Conservation (phyloP, 2,888 invertebrate genomes). For the Acrobasis repandana region DNA sequence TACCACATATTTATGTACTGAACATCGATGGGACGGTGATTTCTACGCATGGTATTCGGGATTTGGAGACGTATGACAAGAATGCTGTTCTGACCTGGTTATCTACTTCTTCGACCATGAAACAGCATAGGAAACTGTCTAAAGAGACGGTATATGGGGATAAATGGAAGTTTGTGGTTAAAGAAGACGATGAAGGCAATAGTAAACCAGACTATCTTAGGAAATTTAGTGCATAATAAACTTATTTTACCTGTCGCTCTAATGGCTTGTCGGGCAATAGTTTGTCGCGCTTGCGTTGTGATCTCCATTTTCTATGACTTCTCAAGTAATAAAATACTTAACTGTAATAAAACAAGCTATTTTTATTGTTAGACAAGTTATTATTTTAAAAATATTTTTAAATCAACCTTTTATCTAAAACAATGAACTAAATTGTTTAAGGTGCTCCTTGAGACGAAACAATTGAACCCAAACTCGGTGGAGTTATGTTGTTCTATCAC, state of each 20-base stretch:
- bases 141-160: constrained; percentile 58
- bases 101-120: constrained; percentile 39
- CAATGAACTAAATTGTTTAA: too few species aligned
- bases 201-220: constrained; percentile 39
- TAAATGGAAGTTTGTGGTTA: constrained; percentile 49
- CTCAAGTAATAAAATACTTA: too few species aligned
- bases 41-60: constrained; percentile 56
- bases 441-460: too few species aligned
- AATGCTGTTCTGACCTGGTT: constrained; percentile 70
- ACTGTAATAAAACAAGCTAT: too few species aligned
- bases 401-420: too few species aligned
- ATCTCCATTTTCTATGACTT: too few species aligned
- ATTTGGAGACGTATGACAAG: constrained; percentile 62
- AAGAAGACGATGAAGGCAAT: constrained; percentile 21
- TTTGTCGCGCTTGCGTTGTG: too few species aligned
- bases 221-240: constrained; percentile 38
- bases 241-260: not conserved
- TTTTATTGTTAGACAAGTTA: too few species aligned
- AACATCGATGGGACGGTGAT: constrained; percentile 55
- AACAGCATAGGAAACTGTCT: constrained; percentile 46
- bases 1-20: constrained; percentile 58
- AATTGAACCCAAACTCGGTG: too few species aligned
- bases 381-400: too few species aligned
- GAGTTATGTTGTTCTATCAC: too few species aligned
- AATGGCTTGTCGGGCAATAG: too few species aligned